Percentiles rank a stretch among this genome's conserved stretches.
Evolutionary conservation across 2,888 invertebrate species (phyloP).

Genomic region (Autographa pulchrina): DNA sequence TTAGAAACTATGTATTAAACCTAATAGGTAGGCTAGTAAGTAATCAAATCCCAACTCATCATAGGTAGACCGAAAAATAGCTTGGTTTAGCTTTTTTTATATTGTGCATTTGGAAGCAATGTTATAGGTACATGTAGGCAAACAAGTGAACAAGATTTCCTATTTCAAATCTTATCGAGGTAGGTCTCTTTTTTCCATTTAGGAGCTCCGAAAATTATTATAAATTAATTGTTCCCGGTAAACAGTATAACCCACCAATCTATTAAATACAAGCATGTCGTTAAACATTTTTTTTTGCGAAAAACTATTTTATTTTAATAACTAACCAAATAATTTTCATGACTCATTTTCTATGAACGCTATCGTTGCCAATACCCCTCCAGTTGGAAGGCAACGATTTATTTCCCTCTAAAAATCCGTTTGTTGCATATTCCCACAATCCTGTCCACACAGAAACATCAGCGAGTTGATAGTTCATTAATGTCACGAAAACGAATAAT

Average conservation of each 20-base stretch:
- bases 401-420: conserved; percentile 44
- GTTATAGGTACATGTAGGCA: too few species aligned
- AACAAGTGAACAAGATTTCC: too few species aligned
- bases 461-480: conserved; percentile 74
- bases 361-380: conserved; percentile 14
- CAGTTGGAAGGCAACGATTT: conserved; percentile 42
- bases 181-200: too few species aligned
- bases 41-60: too few species aligned
- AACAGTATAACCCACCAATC: not conserved
- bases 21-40: too few species aligned
- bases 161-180: too few species aligned
- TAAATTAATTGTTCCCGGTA: too few species aligned
- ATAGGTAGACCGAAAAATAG: too few species aligned
- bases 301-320: conserved; percentile 32
- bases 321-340: conserved; percentile 23
- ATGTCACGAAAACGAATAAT: conserved; percentile 72
- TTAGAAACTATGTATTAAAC: too few species aligned
- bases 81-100: too few species aligned
- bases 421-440: conserved; percentile 52
- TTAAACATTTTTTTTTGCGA: conserved; percentile 27
- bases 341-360: conserved; percentile 30
- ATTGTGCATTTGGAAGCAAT: too few species aligned
- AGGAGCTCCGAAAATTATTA: too few species aligned
- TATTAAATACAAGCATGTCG: conserved; percentile 18
- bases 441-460: conserved; percentile 58